A percentile compares a stretch with the other conserved stretches of the same genome.
Evolutionary conservation across 1,140 invertebrate genomes (phyloP).

Genomic region (Aphelinus certus): DNA sequence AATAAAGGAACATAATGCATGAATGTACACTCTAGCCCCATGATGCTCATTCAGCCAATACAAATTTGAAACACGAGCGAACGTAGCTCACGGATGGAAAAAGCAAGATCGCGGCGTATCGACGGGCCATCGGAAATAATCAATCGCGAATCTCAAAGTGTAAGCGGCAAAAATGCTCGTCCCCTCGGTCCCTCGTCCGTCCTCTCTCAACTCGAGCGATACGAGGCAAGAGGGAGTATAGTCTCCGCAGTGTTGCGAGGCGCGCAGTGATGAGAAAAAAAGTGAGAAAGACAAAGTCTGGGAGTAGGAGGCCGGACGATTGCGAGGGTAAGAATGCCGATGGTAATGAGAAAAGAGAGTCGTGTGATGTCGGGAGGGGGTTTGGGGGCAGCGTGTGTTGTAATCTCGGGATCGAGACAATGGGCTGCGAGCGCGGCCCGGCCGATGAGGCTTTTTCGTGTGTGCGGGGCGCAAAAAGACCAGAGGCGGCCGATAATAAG

Average conservation of each 20-base stretch:
- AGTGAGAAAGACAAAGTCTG: constrained; percentile 29
- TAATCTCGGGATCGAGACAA: constrained; percentile 61
- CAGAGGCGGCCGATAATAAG: constrained; percentile 58
- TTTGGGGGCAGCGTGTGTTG: constrained; percentile 50
- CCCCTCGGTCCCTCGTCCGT: constrained; percentile 1
- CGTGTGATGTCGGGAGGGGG: background rate
- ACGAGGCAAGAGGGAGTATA: constrained; percentile 14
- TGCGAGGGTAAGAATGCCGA: constrained; percentile 14
- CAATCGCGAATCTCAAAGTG: too few relatives aligned
- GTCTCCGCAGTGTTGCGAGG: background rate
- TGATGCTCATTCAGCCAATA: too few relatives aligned
- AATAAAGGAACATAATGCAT: too few relatives aligned
- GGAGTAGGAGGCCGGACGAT: constrained; percentile 35
- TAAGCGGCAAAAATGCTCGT: background rate
- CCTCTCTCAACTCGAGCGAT: constrained; percentile 30
- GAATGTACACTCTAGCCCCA: too few relatives aligned
- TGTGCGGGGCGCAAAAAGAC: constrained; percentile 52
- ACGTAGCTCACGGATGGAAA: too few relatives aligned
- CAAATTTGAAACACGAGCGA: too few relatives aligned
- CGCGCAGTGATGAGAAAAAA: background rate
- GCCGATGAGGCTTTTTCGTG: constrained; percentile 48
- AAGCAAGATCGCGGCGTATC: too few relatives aligned
- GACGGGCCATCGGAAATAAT: too few relatives aligned
- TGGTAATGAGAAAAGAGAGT: constrained; percentile 39
- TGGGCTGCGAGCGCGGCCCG: constrained; percentile 41